Evolutionary conservation across 1,140 invertebrate species (phyloP).

Genomic region (Cotesia glomerata): DNA sequence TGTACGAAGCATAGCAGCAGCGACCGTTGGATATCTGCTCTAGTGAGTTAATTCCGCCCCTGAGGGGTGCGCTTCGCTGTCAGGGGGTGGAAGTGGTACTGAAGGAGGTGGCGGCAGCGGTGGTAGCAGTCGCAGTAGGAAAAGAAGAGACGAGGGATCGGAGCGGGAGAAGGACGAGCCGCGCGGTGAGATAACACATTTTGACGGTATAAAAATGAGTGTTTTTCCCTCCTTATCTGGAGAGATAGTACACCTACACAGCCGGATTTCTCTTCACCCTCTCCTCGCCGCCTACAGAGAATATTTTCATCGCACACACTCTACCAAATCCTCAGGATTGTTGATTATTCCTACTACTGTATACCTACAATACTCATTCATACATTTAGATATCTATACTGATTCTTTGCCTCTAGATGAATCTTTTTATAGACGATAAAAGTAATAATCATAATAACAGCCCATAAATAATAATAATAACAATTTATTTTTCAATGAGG

Average conservation of each 20-base stretch:
- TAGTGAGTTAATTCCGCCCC: slow-evolving; percentile 61
- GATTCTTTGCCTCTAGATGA: too few species aligned
- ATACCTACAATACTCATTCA: too few species aligned
- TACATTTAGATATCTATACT: too few species aligned
- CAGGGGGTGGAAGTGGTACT: not conserved
- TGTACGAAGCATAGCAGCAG: slow-evolving; percentile 19
- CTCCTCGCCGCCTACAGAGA: slow-evolving; percentile 14
- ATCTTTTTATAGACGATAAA: too few species aligned
- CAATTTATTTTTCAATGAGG: too few species aligned
- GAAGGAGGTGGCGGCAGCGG: slow-evolving; percentile 25
- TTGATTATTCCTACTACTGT: too few species aligned
- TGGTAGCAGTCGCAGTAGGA: not conserved
- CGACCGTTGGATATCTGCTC: slow-evolving; percentile 53
- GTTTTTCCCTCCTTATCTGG: slow-evolving; percentile 55
- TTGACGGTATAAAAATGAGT: slow-evolving; percentile 62
- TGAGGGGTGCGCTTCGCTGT: slow-evolving; percentile 35
- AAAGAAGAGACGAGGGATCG: slow-evolving; percentile 30
- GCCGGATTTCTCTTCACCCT: slow-evolving; percentile 36
- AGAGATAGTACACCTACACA: slow-evolving; percentile 49
- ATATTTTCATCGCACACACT: not conserved
- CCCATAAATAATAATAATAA: too few species aligned
- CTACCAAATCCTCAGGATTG: not conserved
- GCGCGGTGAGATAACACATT: slow-evolving; percentile 55
- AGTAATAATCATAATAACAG: too few species aligned
- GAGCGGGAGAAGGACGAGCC: slow-evolving; percentile 31